Percentiles rank a stretch among this genome's conserved stretches.
Evolutionary conservation across 2,888 invertebrate species (phyloP).

Genomic region (Apotomis betuletana): DNA sequence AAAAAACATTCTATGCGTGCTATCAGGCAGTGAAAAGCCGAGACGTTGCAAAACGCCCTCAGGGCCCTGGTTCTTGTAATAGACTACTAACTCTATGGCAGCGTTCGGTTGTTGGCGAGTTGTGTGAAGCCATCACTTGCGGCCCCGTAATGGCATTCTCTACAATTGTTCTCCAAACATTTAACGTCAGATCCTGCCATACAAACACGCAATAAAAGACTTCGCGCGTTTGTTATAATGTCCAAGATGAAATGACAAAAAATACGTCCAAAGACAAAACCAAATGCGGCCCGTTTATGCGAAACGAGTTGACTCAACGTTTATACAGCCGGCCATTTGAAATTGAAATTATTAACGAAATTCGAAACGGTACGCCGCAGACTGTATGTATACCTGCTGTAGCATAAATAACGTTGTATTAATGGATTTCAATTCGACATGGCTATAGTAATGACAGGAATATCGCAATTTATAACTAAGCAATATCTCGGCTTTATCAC

Average conservation of each 20-base stretch:
- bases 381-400: not conserved
- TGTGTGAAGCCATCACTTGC: constrained; percentile 45
- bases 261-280: not conserved
- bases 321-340: constrained; percentile 17
- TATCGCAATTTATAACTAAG: too few relatives aligned
- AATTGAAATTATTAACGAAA: constrained; percentile 9
- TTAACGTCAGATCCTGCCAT: not conserved
- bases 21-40: not conserved
- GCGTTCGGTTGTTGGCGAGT: constrained; percentile 42
- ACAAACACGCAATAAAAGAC: not conserved
- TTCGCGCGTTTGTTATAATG: not conserved
- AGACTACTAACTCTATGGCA: constrained; percentile 38
- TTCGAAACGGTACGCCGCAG: constrained; percentile 7
- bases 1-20: too few relatives aligned
- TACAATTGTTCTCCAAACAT: constrained; percentile 26
- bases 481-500: too few relatives aligned
- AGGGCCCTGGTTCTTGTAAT: constrained; percentile 35
- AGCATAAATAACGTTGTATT: constrained; percentile 7
- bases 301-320: constrained; percentile 5
- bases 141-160: constrained; percentile 65
- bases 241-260: not conserved
- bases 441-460: too few relatives aligned
- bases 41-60: too few relatives aligned
- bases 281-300: constrained; percentile 10
- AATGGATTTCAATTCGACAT: not conserved